Evolutionary conservation across 2,797 vertebrate genomes (phyloP).

Genomic region (Bradypus variegatus): DNA sequence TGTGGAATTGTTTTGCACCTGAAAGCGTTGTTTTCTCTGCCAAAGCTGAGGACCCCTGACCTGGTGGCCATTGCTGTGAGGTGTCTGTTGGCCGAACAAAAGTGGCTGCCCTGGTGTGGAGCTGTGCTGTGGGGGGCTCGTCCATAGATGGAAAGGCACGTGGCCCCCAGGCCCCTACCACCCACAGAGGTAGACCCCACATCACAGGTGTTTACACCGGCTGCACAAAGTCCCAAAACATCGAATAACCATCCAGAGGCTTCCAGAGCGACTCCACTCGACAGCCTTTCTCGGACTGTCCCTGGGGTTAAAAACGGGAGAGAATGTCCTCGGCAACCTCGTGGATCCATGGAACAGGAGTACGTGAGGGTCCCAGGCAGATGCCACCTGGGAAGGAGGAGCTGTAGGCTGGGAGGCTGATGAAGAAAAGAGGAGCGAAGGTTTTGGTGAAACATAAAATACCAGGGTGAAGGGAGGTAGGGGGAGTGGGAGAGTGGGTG

Average conservation of each 20-base stretch:
- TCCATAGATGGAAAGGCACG: not conserved
- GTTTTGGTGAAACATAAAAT: not conserved
- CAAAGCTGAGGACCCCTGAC: no score
- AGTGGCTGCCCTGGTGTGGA: not conserved
- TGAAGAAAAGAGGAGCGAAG: not conserved
- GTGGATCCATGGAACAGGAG: fast-evolving
- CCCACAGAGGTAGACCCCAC: not conserved
- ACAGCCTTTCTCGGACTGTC: not conserved
- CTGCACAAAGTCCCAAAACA: fast-evolving
- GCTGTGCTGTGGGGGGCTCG: not conserved
- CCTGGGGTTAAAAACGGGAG: not conserved
- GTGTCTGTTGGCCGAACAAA: not conserved
- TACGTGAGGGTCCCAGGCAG: not conserved
- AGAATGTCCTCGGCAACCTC: not conserved
- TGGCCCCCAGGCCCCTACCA: fast-evolving
- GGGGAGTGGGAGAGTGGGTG: not conserved
- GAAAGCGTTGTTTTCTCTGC: not conserved
- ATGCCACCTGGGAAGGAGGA: no score
- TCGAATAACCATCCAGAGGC: not conserved
- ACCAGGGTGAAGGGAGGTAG: not conserved
- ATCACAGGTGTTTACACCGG: fast-evolving
- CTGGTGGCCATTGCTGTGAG: not conserved
- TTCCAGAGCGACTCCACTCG: fast-evolving
- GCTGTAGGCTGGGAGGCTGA: not conserved
- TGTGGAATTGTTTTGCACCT: not conserved